A percentile compares a stretch with the other conserved stretches of the same genome.
Evolutionary conservation across 23 tunicate genomes (phyloP).

Genomic region (Botrylloides violaceus): DNA sequence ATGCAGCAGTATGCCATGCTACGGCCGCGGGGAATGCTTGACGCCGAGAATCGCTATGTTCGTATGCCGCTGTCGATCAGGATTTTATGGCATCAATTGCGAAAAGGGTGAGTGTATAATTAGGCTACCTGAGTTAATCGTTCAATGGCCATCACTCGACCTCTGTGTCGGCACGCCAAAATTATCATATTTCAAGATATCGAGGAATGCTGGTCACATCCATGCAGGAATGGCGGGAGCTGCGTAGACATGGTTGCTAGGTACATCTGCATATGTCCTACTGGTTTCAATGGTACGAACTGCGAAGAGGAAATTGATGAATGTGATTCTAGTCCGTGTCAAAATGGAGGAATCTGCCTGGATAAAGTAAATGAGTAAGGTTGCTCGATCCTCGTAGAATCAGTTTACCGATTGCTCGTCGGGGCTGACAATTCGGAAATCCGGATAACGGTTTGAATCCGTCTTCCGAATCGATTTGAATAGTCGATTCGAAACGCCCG

Average conservation of each 20-base stretch:
- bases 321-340: constrained; percentile 22
- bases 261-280: constrained; percentile 10
- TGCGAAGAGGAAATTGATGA: constrained; percentile 13
- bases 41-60: constrained; percentile 21
- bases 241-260: constrained; percentile 1
- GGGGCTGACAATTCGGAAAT: too few species aligned
- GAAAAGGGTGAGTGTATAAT: constrained; percentile 14
- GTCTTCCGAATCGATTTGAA: too few species aligned
- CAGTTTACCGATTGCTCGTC: too few species aligned
- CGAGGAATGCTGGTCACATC: constrained; percentile 24
- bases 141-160: neutral
- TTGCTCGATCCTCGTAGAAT: too few species aligned
- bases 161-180: too few species aligned
- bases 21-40: constrained; percentile 20
- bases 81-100: constrained; percentile 25
- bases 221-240: constrained; percentile 26
- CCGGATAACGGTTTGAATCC: too few species aligned
- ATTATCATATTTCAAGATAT: too few species aligned
- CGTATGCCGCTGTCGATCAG: constrained; percentile 9
- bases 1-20: constrained; percentile 48
- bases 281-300: constrained; percentile 15
- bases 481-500: too few species aligned
- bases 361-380: neutral
- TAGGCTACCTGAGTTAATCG: neutral
- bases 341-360: constrained; percentile 23